phyloP scores from a whole-genome alignment of 2,797 vertebrate species.

The Alcedo atthis region DNA sequence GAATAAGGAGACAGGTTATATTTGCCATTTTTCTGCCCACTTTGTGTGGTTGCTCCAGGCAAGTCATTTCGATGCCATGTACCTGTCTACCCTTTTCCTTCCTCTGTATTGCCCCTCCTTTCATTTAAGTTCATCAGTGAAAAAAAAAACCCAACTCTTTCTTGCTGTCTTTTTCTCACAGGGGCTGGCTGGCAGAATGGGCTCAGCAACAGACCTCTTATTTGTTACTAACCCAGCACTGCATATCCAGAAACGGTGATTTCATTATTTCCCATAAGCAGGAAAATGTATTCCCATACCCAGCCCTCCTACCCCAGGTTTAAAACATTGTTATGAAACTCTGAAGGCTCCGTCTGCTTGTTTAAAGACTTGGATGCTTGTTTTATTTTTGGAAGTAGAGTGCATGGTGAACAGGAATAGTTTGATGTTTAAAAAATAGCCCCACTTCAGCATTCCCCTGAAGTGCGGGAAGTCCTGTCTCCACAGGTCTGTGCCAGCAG shows the following conservation, averaged over 20 bases:
- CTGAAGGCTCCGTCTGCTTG: not conserved
- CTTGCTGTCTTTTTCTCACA: not conserved
- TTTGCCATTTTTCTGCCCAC: slow-evolving; percentile 4
- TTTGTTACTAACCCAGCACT: slow-evolving; percentile 10
- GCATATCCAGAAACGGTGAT: not conserved
- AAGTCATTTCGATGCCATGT: not conserved
- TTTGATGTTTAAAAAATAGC: slow-evolving; percentile 52
- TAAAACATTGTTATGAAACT: slow-evolving; percentile 34
- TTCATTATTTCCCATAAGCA: slow-evolving; percentile 18
- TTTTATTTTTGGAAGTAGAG: slow-evolving; percentile 58
- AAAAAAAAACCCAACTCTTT: not conserved
- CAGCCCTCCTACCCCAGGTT: not conserved
- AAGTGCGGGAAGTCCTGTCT: slow-evolving; percentile 56
- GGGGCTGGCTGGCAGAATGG: not conserved
- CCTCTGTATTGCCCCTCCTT: not conserved
- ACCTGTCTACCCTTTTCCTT: slow-evolving; percentile 15
- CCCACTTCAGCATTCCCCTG: slow-evolving; percentile 33
- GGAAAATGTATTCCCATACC: not conserved
- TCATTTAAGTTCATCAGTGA: not conserved
- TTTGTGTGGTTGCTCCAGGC: slow-evolving; percentile 13
- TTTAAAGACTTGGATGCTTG: slow-evolving; percentile 28
- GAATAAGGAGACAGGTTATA: slow-evolving; percentile 3
- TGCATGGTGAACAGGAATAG: slow-evolving; percentile 24
- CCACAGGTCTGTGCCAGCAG: slow-evolving; percentile 9
- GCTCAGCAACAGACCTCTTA: slow-evolving; percentile 19